Base-by-base conservation (phyloP, 1,140 invertebrate genomes). In the Lepidotrigona ventralis region DNA sequence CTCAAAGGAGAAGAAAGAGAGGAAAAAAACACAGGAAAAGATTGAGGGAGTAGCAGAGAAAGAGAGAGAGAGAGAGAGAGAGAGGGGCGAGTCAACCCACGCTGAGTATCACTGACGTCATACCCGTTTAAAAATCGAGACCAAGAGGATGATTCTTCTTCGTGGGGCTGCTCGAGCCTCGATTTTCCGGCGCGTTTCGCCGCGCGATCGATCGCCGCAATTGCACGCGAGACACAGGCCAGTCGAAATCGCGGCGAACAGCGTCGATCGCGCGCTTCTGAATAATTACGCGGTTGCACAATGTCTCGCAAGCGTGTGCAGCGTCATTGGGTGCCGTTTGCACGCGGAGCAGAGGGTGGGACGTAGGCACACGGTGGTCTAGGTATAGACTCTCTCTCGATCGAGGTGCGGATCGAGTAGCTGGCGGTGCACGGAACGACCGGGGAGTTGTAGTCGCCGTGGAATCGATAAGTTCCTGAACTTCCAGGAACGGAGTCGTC, bases 101-200 rank as follows among this genome's bases (percentile, higher is more conserved):
- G 82, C 82, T n/a, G 77, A 58, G 39, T 46, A 79, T 83, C 77
- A 73, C 77, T 83, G 82, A 83, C 82, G 82, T 83, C 82, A 83
- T 79, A 60, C 77, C 33, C 77, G 33, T 83, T 83, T 79, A 83
- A 83, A 33, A 83, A 83, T 83, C 82, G 33, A 79, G 58, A 78
- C 69, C 82, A 72, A 58, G 76, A 83, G 69, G 76, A 83, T 39
- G 76, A 73, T 53, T 77, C 53, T 26, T 51, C 26, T 46, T 46
- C 39, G 39, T 8, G 39, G 6, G 39, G 39, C 39, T 46, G 39
- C 39, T 46, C 39, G 39, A 46, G 39, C 39, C 39, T 46, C 39
- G 39, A 46, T 46, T 46, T 46, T 46, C 39, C 39, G 6, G 60
- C 64, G 26, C 58, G 69, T 33, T 53, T 53, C n/a, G 39, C 39